These are phyloP conservation scores for Alviniconcha strummeri DNA, from an alignment of 2,888 invertebrate genomes.

Conservation along the genomic window DNA sequence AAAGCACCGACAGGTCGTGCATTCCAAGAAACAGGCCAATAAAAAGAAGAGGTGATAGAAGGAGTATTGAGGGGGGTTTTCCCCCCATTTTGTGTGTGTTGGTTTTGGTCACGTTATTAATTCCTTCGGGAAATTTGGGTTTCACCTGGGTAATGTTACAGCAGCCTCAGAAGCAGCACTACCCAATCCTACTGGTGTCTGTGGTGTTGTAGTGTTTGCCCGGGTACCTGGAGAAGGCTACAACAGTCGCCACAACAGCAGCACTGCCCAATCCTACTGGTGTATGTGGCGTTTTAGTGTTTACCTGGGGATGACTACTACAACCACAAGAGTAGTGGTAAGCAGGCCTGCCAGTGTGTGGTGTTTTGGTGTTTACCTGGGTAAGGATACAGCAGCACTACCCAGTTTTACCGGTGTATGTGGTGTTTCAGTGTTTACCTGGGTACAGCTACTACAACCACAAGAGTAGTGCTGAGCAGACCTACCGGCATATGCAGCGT, in stretches of 20 bases:
- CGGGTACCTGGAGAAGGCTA: background rate
- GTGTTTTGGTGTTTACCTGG: no score
- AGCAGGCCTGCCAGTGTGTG: no score
- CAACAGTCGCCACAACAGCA: background rate
- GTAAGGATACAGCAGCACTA: no score
- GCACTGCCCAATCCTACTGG: background rate
- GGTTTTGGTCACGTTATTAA: background rate
- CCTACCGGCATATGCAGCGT: no score
- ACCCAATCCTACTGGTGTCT: background rate
- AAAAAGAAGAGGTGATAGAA: conserved; percentile 17
- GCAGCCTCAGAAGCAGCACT: background rate
- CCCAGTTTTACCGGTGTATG: no score
- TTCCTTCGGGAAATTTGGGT: background rate
- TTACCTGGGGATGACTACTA: no score
- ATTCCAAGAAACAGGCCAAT: conserved; percentile 29
- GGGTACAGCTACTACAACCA: no score
- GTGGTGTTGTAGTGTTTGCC: background rate
- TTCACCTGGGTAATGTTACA: background rate
- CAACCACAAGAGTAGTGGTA: no score
- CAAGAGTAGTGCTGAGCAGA: no score
- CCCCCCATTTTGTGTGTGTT: background rate
- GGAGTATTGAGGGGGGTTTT: background rate
- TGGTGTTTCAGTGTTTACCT: no score
- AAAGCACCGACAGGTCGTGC: conserved; percentile 57
- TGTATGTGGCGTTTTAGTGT: no score